Evolutionary conservation across 2,797 vertebrate species (phyloP).

Genomic region (Spinus pinus): DNA sequence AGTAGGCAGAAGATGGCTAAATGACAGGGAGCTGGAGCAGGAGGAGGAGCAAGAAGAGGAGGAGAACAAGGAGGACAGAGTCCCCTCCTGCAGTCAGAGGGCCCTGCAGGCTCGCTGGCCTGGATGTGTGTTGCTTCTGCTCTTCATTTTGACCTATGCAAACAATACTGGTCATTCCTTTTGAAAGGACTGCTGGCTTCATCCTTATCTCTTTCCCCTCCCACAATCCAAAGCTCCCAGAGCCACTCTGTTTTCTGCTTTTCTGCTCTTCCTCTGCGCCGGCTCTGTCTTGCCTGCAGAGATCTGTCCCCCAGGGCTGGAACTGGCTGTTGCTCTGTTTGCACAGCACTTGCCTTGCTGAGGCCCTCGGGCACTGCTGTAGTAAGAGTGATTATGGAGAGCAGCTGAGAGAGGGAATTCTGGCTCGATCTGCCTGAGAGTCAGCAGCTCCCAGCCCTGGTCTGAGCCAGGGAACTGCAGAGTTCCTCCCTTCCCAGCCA

Average conservation of each 20-base stretch:
- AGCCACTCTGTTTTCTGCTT: fast-evolving
- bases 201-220: not conserved
- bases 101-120: not conserved
- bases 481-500: not conserved
- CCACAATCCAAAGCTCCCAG: not conserved
- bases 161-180: not conserved
- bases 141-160: not conserved
- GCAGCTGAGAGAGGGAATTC: not conserved
- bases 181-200: not conserved
- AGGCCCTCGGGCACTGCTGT: not conserved
- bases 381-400: not conserved
- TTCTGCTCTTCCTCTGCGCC: not conserved
- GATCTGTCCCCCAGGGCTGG: not conserved
- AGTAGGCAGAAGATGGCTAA: not conserved
- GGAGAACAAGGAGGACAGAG: not conserved
- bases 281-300: not conserved
- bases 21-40: not conserved
- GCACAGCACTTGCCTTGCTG: not conserved
- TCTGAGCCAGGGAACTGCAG: fast-evolving
- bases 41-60: not conserved
- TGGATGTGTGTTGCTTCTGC: not conserved
- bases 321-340: not conserved
- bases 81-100: fast-evolving
- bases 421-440: not conserved
- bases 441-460: not conserved